Percentiles rank a stretch among this genome's conserved stretches.
phyloP scores from a whole-genome alignment of 2,113 vertebrate species.

The Brachypteracias leptosomus region DNA sequence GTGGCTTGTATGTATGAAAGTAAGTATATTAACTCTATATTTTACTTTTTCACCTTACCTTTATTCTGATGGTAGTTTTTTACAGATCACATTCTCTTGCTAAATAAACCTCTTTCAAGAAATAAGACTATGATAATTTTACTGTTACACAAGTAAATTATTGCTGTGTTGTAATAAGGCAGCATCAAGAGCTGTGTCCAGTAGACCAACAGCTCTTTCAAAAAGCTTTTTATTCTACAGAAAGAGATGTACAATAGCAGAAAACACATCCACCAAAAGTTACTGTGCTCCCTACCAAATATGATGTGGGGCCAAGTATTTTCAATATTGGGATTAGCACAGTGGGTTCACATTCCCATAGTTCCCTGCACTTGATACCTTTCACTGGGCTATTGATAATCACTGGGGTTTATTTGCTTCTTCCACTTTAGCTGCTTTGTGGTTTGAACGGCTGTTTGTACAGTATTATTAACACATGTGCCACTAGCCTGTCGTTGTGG shows the following conservation, averaged over 20 bases:
- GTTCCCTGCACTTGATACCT: neutral
- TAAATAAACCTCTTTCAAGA: neutral
- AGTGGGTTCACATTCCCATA: neutral
- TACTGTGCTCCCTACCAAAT: neutral
- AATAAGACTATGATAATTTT: neutral
- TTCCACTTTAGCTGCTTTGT: conserved; percentile 51
- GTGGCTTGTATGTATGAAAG: neutral
- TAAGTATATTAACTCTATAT: neutral
- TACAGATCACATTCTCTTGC: neutral
- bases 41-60: neutral
- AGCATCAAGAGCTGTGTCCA: neutral
- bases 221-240: neutral
- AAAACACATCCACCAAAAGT: neutral
- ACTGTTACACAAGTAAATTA: neutral
- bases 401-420: conserved; percentile 49
- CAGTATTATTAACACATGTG: conserved; percentile 43
- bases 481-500: neutral
- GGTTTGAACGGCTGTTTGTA: conserved; percentile 37
- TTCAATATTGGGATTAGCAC: neutral
- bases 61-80: neutral
- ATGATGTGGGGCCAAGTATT: neutral
- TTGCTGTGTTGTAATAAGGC: neutral
- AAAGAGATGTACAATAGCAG: neutral
- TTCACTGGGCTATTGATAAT: conserved; percentile 33
- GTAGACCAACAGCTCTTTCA: neutral